Conservation (phyloP, 2,888 invertebrate genomes). For the Cryptus armator region DNA sequence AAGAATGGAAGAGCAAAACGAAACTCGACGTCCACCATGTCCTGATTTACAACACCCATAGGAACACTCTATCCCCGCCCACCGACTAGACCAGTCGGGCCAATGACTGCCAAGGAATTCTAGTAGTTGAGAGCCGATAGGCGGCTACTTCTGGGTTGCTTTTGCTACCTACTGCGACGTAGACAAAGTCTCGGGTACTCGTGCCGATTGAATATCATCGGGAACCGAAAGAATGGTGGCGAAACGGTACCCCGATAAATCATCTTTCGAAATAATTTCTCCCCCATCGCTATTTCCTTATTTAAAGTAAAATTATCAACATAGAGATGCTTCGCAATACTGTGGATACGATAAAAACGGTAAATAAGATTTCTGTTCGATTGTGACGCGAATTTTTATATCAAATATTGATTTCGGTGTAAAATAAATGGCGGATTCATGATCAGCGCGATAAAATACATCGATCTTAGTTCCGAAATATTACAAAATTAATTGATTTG, state of each 20-base stretch:
- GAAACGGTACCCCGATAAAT: conserved; percentile 15
- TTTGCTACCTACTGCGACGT: conserved; percentile 10
- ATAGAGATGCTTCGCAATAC: not conserved
- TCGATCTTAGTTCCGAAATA: too few relatives aligned
- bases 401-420: too few relatives aligned
- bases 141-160: conserved; percentile 61
- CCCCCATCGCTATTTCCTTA: not conserved
- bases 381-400: too few relatives aligned
- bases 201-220: not conserved
- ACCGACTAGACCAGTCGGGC: conserved; percentile 78
- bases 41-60: conserved; percentile 77
- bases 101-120: conserved; percentile 79
- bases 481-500: too few relatives aligned
- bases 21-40: conserved; percentile 74
- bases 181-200: not conserved
- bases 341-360: too few relatives aligned
- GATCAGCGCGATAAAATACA: too few relatives aligned
- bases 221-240: conserved; percentile 10
- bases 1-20: conserved; percentile 17
- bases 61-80: conserved; percentile 81
- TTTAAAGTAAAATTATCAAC: not conserved
- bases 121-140: conserved; percentile 75
- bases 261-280: conserved; percentile 6
- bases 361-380: too few relatives aligned
- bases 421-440: too few relatives aligned